Evolutionary conservation across 2,797 vertebrate species (phyloP), one percentile per base, ranked within the genome.

Genomic region (Anniella stebbinsi): DNA sequence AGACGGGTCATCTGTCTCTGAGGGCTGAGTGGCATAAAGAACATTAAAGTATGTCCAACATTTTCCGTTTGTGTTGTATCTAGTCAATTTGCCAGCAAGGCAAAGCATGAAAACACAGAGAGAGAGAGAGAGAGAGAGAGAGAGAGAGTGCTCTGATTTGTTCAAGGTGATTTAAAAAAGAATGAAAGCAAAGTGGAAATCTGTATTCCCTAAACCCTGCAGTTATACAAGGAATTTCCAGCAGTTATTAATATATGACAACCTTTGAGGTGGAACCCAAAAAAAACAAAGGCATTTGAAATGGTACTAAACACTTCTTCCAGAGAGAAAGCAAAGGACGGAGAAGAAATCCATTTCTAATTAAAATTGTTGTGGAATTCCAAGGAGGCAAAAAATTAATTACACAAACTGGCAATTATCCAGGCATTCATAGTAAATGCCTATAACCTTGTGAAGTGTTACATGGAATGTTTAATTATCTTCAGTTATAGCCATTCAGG

Each of bases 1-100:
- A 30, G 38, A 9, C 0, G 17, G 0, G 4, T n/a, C 23, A 25
- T 10, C 0, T 0, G 0, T 8, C 80, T 88, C 72, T 21, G 8
- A 69, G n/a, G 4, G 23, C 5, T 13, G 23, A 80, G 11, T 45
- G 73, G 4, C 23, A 25, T 18, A 57, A 69, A 23, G 21, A 10
- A 28, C 18, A 13, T 80, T 72, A 30, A 54, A 2, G 28, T 36
- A 69, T 21, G 13, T 69, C 69, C n/a, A 51, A 69, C 77, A 2
- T n/a, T 80, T 69, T 69, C 77, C 57, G 2, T 72, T 80, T 11
- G 0, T 0, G 3, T 0, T 67, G 51, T 78, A 75, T 30, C 51
- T 30, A 7, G 45, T 10, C n/a, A 0, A 8, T 15, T 9, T 81
- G 11, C 2, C 25, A 36, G 60, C 25, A 60, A 80, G 51, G 54